Conservation (phyloP, 1,140 invertebrate genomes). For the Metaphire vulgaris region DNA sequence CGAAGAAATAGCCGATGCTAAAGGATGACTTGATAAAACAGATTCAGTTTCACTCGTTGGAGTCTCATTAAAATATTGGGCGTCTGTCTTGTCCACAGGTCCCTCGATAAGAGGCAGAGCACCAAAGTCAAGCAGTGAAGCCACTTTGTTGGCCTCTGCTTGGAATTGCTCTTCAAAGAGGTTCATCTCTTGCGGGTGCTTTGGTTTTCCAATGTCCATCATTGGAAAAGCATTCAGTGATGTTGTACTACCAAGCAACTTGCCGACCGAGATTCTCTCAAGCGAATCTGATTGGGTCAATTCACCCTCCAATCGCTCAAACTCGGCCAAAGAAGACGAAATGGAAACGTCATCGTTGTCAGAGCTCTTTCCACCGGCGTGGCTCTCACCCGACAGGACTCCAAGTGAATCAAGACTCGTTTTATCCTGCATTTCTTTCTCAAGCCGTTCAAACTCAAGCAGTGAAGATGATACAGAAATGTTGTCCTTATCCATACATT, state of each 20-base stretch:
- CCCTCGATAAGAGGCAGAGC: slow-evolving; percentile 57
- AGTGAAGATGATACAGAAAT: slow-evolving; percentile 53
- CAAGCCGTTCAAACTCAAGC: slow-evolving; percentile 53
- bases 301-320: slow-evolving; percentile 79
- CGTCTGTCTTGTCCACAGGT: slow-evolving; percentile 18
- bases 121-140: slow-evolving; percentile 72
- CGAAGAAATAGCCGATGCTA: background rate
- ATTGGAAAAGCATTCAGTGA: slow-evolving; percentile 79
- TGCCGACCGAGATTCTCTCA: slow-evolving; percentile 38
- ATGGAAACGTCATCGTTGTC: slow-evolving; percentile 86
- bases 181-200: slow-evolving; percentile 63
- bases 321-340: slow-evolving; percentile 86
- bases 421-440: slow-evolving; percentile 43
- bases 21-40: background rate
- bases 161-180: slow-evolving; percentile 42
- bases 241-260: slow-evolving; percentile 35
- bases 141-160: slow-evolving; percentile 49
- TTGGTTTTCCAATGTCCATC: slow-evolving; percentile 81
- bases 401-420: slow-evolving; percentile 15
- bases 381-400: slow-evolving; percentile 1
- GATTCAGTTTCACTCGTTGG: too few relatives aligned
- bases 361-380: slow-evolving; percentile 58
- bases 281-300: slow-evolving; percentile 60
- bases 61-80: too few relatives aligned
- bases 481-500: slow-evolving; percentile 49